A percentile compares a stretch with the other conserved stretches of the same genome.
These are phyloP conservation scores for Dasypus novemcinctus DNA, from an alignment of 2,113 vertebrate genomes.

Conservation along the genomic window DNA sequence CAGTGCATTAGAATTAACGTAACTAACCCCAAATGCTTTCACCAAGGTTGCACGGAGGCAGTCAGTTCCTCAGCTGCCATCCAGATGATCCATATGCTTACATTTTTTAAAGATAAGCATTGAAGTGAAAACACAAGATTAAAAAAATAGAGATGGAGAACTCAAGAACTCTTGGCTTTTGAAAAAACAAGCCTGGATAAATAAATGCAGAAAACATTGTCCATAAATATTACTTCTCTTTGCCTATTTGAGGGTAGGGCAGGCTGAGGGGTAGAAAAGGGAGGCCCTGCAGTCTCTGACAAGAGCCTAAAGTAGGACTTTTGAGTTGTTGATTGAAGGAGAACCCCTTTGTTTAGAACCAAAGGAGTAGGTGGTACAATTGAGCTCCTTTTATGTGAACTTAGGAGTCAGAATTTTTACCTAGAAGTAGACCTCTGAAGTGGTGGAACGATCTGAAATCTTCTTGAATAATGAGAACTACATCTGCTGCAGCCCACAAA, in stretches of 20 bases:
- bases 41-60: accelerated
- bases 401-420: neutral
- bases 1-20: neutral
- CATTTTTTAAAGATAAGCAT: neutral
- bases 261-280: too few relatives aligned
- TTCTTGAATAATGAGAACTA: neutral
- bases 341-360: neutral
- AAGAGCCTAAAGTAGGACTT: neutral
- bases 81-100: neutral
- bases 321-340: neutral
- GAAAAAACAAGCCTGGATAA: neutral
- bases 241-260: neutral
- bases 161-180: neutral
- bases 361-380: neutral
- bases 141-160: neutral
- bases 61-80: neutral
- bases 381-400: neutral
- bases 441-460: too few relatives aligned
- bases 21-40: accelerated
- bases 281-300: neutral
- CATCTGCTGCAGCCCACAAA: neutral
- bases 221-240: neutral
- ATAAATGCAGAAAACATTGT: neutral
- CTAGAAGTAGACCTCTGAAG: neutral
- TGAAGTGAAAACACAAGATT: neutral